Evolutionary conservation across 1,140 invertebrate species (phyloP), one percentile per base, ranked within the genome.

Genomic region (Achroia grisella): DNA sequence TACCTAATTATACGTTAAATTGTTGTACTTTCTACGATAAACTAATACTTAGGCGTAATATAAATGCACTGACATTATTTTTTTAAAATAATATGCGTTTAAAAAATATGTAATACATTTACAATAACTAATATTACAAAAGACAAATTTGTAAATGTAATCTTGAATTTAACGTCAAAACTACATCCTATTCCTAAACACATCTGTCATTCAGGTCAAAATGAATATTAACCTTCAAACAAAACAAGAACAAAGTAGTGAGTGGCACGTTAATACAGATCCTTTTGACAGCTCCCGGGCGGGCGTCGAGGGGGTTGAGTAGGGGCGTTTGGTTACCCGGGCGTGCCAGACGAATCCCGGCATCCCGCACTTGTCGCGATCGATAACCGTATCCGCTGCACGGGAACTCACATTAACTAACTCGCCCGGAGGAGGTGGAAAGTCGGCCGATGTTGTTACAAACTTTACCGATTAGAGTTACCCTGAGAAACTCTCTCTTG

Each of bases 201-300:
- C 13, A 23, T 37, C 52, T 48, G 63, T 71, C 52, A 57, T 62
- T 43, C 62, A 70, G 64, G 72, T 72, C 63, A 68, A 72, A 75
- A 76, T 59, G 70, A 73, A 78, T 72, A 78, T 81, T 84, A 84
- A 84, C 80, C 76, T 81, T 84, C 74, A 84, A 80, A 84, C 71
- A 73, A 77, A 83, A 80, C 71, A 78, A 76, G 77, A 81, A 77
- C 74, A 74, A 78, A 80, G 77, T 80, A 71, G 65, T 62, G 67
- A 74, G 72, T 73, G 66, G 70, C 63, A 71, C 63, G 70, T 71
- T 72, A 62, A 72, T 66, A 59, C 53, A 53, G 61, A 66, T 62
- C 59, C 71, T 74, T 65, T 58, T 59, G 71, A 59, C 49, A 53
- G 54, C 36, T 46, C 44, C 39, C 43, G 62, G 52, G 54, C 34